phyloP scores from a whole-genome alignment of 23 tunicate genomes.

The Oikopleura vanhoeffeni region DNA sequence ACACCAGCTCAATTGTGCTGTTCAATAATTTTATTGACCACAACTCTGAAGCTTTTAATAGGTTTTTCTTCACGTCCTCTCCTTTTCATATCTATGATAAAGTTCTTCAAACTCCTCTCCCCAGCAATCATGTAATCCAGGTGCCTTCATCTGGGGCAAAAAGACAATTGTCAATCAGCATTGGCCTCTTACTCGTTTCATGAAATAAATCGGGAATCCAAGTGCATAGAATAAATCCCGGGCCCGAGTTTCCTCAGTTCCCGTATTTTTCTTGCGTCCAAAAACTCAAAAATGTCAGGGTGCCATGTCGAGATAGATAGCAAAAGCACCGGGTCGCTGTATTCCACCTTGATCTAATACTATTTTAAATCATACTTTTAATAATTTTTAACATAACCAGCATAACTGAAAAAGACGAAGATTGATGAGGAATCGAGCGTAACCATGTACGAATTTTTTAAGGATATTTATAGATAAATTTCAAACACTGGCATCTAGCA shows the following conservation, averaged over 20 bases:
- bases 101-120: constrained; percentile 88
- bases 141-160: too few species aligned
- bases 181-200: constrained; percentile 22
- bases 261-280: constrained; percentile 19
- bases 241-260: constrained; percentile 83
- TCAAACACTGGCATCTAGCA: too few species aligned
- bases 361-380: too few species aligned
- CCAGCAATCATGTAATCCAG: constrained; percentile 53
- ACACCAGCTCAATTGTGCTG: constrained; percentile 90
- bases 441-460: too few species aligned
- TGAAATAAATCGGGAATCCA: constrained; percentile 89
- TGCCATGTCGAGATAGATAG: constrained; percentile 98
- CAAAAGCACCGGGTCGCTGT: constrained; percentile 94
- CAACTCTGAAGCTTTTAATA: constrained; percentile 53
- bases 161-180: too few species aligned
- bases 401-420: too few species aligned
- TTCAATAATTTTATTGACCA: constrained; percentile 92
- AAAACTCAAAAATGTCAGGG: constrained; percentile 84
- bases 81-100: constrained; percentile 62
- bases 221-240: constrained; percentile 82
- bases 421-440: too few species aligned
- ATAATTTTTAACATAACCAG: too few species aligned
- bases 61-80: constrained; percentile 47
- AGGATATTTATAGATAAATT: too few species aligned
- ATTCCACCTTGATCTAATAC: constrained; percentile 98